Evolutionary conservation across 53 echinoderm and acorn worm species (phyloP).

Genomic region (Mesocentrotus franciscanus): DNA sequence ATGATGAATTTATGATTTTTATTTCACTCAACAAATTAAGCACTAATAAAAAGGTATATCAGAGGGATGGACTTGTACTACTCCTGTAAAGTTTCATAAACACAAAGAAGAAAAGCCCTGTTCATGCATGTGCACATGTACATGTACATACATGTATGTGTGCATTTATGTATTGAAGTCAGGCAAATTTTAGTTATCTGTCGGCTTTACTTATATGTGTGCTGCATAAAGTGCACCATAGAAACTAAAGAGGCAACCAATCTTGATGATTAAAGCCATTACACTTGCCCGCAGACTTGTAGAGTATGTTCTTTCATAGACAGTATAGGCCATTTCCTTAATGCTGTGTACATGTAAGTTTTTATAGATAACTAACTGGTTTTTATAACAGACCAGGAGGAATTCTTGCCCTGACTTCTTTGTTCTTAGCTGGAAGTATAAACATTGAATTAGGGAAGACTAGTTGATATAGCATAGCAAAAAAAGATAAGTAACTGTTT

Average conservation of each 20-base stretch:
- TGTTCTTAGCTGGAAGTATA: slow-evolving; percentile 10
- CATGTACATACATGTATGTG: background rate
- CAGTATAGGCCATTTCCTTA: background rate
- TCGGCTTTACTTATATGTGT: too few relatives aligned
- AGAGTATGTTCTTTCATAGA: background rate
- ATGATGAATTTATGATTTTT: background rate
- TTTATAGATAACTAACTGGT: background rate
- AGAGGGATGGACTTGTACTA: background rate
- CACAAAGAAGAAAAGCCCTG: too few relatives aligned
- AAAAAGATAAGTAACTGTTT: background rate
- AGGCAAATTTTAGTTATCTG: too few relatives aligned
- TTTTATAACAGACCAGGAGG: background rate
- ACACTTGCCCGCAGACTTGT: background rate
- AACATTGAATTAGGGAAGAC: background rate
- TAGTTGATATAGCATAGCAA: background rate
- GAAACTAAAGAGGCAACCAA: background rate
- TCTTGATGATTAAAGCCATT: background rate
- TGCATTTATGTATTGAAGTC: too few relatives aligned
- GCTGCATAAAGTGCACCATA: too few relatives aligned
- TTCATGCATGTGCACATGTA: background rate
- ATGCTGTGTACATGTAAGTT: background rate
- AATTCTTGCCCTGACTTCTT: background rate
- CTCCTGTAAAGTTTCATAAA: too few relatives aligned
- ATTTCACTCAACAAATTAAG: background rate
- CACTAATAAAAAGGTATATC: background rate